Evolutionary conservation across 2,888 invertebrate genomes (phyloP).

Genomic region (Hirtodrosophila cameraria): DNA sequence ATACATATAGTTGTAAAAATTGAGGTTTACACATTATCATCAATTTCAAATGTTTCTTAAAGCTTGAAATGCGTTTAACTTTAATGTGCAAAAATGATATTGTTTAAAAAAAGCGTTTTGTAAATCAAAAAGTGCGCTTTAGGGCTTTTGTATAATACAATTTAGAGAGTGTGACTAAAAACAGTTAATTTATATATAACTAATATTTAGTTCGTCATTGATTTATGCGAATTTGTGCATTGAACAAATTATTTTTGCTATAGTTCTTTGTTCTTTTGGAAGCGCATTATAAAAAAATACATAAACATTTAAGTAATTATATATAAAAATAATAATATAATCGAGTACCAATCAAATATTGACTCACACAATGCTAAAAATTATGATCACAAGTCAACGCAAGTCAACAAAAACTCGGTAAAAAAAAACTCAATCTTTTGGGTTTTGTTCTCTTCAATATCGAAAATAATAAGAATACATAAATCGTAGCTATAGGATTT

Average conservation of each 20-base stretch:
- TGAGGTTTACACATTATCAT: slow-evolving; percentile 20
- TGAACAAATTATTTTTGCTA: slow-evolving; percentile 43
- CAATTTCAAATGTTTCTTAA: slow-evolving; percentile 57
- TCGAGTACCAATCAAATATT: slow-evolving; percentile 20
- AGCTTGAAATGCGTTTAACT: slow-evolving; percentile 59
- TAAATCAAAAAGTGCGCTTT: slow-evolving; percentile 47
- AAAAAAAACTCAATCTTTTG: slow-evolving; percentile 31
- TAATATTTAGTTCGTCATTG: slow-evolving; percentile 9
- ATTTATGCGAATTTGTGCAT: slow-evolving; percentile 56
- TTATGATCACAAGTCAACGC: slow-evolving; percentile 68
- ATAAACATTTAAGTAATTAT: slow-evolving; percentile 18
- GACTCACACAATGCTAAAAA: slow-evolving; percentile 54
- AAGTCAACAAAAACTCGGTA: slow-evolving; percentile 38
- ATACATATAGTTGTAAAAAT: slow-evolving; percentile 33
- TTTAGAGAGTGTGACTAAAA: slow-evolving; percentile 46
- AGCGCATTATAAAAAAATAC: slow-evolving; percentile 47
- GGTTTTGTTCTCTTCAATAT: slow-evolving; percentile 4
- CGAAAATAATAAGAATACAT: slow-evolving; percentile 20
- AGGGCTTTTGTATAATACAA: slow-evolving; percentile 71
- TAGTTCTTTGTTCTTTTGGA: slow-evolving; percentile 42
- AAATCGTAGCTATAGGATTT: slow-evolving; percentile 44
- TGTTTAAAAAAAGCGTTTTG: not conserved
- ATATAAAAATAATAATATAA: slow-evolving; percentile 18
- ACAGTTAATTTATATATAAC: too few relatives aligned
- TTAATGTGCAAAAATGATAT: slow-evolving; percentile 25